Conservation (phyloP, 2,797 vertebrate species). For the Sebastes alutus region DNA sequence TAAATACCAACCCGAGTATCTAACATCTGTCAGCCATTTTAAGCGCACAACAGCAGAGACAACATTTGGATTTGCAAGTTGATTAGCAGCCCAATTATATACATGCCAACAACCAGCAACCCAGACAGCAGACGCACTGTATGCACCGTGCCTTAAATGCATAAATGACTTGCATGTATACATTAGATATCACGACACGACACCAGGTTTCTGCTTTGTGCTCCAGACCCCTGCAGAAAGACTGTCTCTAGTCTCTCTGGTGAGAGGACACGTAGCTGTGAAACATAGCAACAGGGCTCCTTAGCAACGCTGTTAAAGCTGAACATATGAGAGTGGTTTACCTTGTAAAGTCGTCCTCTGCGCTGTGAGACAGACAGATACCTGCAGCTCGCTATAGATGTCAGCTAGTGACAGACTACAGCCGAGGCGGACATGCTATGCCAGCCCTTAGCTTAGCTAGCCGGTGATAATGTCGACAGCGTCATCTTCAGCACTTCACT, state of each 20-base stretch:
- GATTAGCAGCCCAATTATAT: slow-evolving; percentile 76
- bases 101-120: slow-evolving; percentile 44
- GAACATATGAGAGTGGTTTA: slow-evolving; percentile 54
- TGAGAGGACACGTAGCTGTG: slow-evolving; percentile 61
- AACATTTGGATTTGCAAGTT: slow-evolving; percentile 74
- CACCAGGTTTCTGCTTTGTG: slow-evolving; percentile 59
- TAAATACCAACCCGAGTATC: slow-evolving; percentile 83
- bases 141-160: slow-evolving; percentile 42
- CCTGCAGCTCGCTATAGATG: slow-evolving; percentile 64
- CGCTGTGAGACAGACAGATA: slow-evolving; percentile 51
- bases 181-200: slow-evolving; percentile 29
- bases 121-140: slow-evolving; percentile 48
- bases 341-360: slow-evolving; percentile 65
- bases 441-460: slow-evolving; percentile 79
- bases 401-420: slow-evolving; percentile 75
- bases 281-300: slow-evolving; percentile 19
- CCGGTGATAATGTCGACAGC: slow-evolving; percentile 76
- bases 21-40: slow-evolving; percentile 87
- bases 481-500: slow-evolving; percentile 76
- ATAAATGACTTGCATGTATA: slow-evolving; percentile 40
- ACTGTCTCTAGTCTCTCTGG: slow-evolving; percentile 38
- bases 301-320: neutral
- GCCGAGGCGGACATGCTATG: slow-evolving; percentile 80
- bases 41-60: slow-evolving; percentile 77
- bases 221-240: slow-evolving; percentile 65